Percentiles rank a stretch among this genome's conserved stretches.
phyloP scores from a whole-genome alignment of 2,888 invertebrate species.

The Eupithecia pulchellata region DNA sequence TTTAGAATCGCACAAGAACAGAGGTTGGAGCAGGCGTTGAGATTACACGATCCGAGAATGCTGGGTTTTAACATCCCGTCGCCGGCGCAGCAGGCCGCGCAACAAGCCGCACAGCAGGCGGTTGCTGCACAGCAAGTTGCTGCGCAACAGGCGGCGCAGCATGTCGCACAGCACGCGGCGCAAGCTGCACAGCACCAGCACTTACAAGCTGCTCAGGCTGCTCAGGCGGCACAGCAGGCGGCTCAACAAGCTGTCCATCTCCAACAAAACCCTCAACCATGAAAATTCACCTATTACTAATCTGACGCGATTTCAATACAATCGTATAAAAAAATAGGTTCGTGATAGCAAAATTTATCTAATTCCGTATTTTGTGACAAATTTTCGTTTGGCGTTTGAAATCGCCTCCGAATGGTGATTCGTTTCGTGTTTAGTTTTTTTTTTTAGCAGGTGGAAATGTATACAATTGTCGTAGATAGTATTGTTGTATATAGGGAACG shows the following conservation, averaged over 20 bases:
- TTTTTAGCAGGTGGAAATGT: conserved; percentile 61
- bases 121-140: conserved; percentile 57
- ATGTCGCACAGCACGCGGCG: conserved; percentile 61
- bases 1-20: conserved; percentile 90
- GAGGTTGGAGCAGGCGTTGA: conserved; percentile 92
- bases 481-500: conserved; percentile 76
- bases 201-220: conserved; percentile 75
- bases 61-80: conserved; percentile 89
- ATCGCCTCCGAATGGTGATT: conserved; percentile 82
- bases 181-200: conserved; percentile 71
- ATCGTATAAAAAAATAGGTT: conserved; percentile 52
- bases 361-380: conserved; percentile 43
- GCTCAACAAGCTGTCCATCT: conserved; percentile 84
- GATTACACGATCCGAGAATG: conserved; percentile 93
- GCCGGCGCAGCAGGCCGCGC: conserved; percentile 75
- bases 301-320: conserved; percentile 79
- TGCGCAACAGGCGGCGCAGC: conserved; percentile 71
- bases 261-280: conserved; percentile 87
- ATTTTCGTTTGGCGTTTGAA: conserved; percentile 61
- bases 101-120: conserved; percentile 69
- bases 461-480: conserved; percentile 74
- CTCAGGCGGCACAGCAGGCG: conserved; percentile 64
- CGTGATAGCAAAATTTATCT: conserved; percentile 55
- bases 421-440: conserved; percentile 52
- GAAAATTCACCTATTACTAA: conserved; percentile 94